Base-by-base conservation (phyloP, 2,797 vertebrate species). In the Falco biarmicus region DNA sequence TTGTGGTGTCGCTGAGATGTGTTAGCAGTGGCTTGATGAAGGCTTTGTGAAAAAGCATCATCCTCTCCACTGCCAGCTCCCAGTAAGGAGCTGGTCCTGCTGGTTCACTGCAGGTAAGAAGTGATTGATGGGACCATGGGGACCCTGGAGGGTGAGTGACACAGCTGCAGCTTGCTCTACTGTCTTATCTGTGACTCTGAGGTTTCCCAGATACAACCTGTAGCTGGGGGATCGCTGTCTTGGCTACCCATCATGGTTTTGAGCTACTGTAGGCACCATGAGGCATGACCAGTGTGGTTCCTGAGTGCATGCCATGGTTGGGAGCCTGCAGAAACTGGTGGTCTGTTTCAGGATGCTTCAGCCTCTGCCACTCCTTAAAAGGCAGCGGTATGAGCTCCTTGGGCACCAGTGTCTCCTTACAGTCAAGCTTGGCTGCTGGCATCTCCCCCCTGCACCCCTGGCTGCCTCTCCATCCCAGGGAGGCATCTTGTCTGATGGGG, bases 331-430 rank as follows among this genome's bases (percentile, higher is more conserved):
- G 68, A 51, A 89, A 34, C 50, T 5, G 61, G 39, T 54, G 74
- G 53, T 76, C 70, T 76, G 56, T 82, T 92, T 37, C 71, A 41
- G 48, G 74, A 84, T 37, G 75, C 89, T 63, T 95, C 59, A 65
- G 80, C 34, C 69, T 77, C 56, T 73, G 21, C 51, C 16, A 0
- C 66, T 96, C 92, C 95, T 93, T 96, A 96, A 96, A 96, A 96
- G 95, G 95, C 95, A 94, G 91, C 1, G 0, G 74, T 80, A 47
- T 51, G 66, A 77, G 90, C 60, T 85, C 34, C 4, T 71, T 1
- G 4, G 25, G 48, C 1, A 1, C 54, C 0, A 15, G 90, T 93
- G 89, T 96, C 82, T 87, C 87, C 90, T 95, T 96, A 93, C 92
- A 87, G 78, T 56, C 41, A 54, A 24, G 19, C 39, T 76, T 15